Evolutionary conservation across 2,888 invertebrate species (phyloP).

Genomic region (Monochamus alternatus): DNA sequence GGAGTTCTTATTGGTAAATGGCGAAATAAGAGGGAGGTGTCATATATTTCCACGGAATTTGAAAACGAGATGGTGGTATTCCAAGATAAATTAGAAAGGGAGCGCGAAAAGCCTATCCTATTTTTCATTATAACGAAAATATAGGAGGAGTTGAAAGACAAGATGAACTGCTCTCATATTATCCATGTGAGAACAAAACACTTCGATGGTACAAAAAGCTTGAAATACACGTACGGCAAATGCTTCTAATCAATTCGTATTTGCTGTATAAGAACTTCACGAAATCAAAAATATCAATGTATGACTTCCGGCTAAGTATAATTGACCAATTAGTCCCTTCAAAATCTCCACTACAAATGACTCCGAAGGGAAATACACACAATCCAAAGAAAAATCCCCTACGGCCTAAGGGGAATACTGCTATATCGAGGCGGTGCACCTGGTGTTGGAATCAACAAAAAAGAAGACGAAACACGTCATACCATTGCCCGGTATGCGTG

Average conservation of each 20-base stretch:
- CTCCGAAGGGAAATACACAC: background rate
- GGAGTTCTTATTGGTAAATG: conserved; percentile 60
- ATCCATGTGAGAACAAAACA: conserved; percentile 52
- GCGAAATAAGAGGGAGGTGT: conserved; percentile 60
- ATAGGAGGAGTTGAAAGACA: conserved; percentile 48
- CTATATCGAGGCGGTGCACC: background rate
- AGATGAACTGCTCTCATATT: conserved; percentile 58
- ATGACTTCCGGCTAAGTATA: conserved; percentile 30
- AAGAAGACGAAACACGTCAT: background rate
- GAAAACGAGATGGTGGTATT: conserved; percentile 45
- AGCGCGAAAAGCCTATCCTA: conserved; percentile 26
- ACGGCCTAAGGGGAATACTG: background rate
- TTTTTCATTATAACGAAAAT: conserved; percentile 32
- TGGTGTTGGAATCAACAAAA: background rate
- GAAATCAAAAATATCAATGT: conserved; percentile 22
- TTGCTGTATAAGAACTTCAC: conserved; percentile 39
- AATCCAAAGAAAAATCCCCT: background rate
- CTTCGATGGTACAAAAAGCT: conserved; percentile 56
- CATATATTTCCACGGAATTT: conserved; percentile 58
- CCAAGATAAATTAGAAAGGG: conserved; percentile 42
- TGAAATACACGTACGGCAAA: conserved; percentile 43
- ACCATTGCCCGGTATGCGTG: background rate
- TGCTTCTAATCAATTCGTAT: conserved; percentile 40
- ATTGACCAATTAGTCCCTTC: conserved; percentile 9
- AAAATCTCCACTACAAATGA: background rate